Base-by-base conservation (phyloP, 2,113 vertebrate species). In the Phrynocephalus versicolor region DNA sequence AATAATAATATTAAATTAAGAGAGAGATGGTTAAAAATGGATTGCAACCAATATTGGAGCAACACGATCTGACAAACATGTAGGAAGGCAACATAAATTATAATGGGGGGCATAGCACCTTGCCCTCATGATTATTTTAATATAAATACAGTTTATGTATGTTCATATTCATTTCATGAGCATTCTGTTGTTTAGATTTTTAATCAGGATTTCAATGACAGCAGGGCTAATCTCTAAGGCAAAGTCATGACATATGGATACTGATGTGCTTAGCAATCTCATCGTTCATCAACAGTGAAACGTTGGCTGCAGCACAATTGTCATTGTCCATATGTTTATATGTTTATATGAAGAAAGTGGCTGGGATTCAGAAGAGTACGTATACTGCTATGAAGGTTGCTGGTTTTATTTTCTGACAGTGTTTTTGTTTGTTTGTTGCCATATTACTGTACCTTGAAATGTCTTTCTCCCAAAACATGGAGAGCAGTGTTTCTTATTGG, bases 231-330 rank as follows among this genome's bases (percentile, higher is more conserved):
- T 79, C 1, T 33, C 30, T 75, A 12, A 27, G 3, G 73, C 2
- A 25, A 82, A 0, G 62, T 65, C 37, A 39, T 79, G 6, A 2
- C 27, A 23, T 79, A 1, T 88, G 65, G 35, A 30, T 72, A 41
- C 51, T 16, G 0, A 0, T 85, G 6, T 35, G 33, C 19, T 51
- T 51, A 51, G 15, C 25, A 88, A 77, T 37, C 71, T 75, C 25
- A 69, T 57, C 81, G 82, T 55, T 69, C 85, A 81, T 72, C 86
- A 83, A 65, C 79, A 27, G 35, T 37, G 12, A 73, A 41, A 73
- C 39, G 41, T 73, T 73, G 37, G 35, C 21, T 41, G 18, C 21
- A 73, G 41, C 23, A 41, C 23, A 41, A 41, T 73, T 41, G 10
- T 21, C 37, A 16, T 19, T 19, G 58, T 60, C 13, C 58, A 19